Evolutionary conservation across 2,888 invertebrate genomes (phyloP).

Genomic region (Mallateleia sp.): DNA sequence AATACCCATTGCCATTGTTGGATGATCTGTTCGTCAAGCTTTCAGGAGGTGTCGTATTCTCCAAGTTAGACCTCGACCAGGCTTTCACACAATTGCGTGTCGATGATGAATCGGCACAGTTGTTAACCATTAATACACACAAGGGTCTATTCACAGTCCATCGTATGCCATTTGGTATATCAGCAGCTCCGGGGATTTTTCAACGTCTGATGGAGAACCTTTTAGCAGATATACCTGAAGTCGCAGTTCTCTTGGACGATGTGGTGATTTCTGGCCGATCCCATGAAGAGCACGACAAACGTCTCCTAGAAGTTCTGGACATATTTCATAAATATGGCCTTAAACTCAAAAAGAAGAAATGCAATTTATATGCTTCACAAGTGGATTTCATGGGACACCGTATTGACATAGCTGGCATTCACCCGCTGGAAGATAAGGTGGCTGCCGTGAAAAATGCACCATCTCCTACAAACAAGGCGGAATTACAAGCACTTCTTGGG

Average conservation of each 20-base stretch:
- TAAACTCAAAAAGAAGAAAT: conserved; percentile 42
- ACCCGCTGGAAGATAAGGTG: conserved; percentile 22
- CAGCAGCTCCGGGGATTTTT: conserved; percentile 68
- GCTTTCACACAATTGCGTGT: conserved; percentile 36
- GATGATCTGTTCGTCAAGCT: conserved; percentile 34
- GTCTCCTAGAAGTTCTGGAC: conserved; percentile 16
- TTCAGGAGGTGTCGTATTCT: conserved; percentile 32
- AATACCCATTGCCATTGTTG: conserved; percentile 34
- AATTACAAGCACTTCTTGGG: conserved; percentile 46
- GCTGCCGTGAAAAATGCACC: conserved; percentile 45
- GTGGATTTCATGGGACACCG: conserved; percentile 43
- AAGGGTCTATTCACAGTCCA: conserved; percentile 63
- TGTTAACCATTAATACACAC: conserved; percentile 28
- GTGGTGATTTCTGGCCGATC: conserved; percentile 27
- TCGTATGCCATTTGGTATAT: conserved; percentile 81
- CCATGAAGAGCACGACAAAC: conserved; percentile 14
- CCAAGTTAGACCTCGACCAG: conserved; percentile 42
- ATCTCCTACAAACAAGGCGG: conserved; percentile 18
- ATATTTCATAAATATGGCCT: conserved; percentile 32
- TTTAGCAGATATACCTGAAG: conserved; percentile 21
- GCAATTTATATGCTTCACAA: neutral
- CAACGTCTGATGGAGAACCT: conserved; percentile 72
- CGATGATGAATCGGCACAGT: conserved; percentile 6
- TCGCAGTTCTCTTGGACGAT: conserved; percentile 26
- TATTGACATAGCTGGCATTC: conserved; percentile 23